A percentile compares a stretch with the other conserved stretches of the same genome.
Conservation (phyloP, 1,140 invertebrate species). For the Aphaenogaster ashmeadi region DNA sequence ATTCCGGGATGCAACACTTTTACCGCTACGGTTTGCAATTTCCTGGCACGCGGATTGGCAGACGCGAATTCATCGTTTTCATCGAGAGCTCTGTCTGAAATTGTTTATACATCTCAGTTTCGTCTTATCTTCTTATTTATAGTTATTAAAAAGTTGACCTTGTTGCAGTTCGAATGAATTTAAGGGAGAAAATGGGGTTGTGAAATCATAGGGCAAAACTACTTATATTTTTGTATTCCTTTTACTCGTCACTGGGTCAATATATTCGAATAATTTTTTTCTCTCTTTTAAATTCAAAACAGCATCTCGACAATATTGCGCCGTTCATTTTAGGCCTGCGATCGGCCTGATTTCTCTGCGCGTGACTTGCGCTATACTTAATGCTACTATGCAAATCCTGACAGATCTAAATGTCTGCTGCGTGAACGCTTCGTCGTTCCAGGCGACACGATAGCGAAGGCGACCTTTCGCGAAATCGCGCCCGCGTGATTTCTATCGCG, state of each 20-base stretch:
- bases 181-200: not conserved
- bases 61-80: not conserved
- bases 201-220: not conserved
- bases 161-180: not conserved
- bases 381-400: not conserved
- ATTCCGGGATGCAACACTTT: conserved; percentile 87
- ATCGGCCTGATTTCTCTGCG: conserved; percentile 7
- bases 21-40: conserved; percentile 83
- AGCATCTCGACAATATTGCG: not conserved
- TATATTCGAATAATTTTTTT: not conserved
- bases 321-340: not conserved
- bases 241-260: not conserved
- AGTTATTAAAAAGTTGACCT: not conserved
- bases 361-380: not conserved
- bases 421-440: not conserved
- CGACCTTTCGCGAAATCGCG: not conserved
- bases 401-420: not conserved
- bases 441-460: not conserved
- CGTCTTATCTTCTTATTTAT: not conserved
- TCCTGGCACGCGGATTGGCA: conserved; percentile 3
- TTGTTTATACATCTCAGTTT: conserved; percentile 23
- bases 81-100: conserved; percentile 60
- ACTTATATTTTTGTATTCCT: not conserved
- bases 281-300: not conserved
- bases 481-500: conserved; percentile 1